phyloP scores from a whole-genome alignment of 2,113 vertebrate species.

The Hyaena hyaena region DNA sequence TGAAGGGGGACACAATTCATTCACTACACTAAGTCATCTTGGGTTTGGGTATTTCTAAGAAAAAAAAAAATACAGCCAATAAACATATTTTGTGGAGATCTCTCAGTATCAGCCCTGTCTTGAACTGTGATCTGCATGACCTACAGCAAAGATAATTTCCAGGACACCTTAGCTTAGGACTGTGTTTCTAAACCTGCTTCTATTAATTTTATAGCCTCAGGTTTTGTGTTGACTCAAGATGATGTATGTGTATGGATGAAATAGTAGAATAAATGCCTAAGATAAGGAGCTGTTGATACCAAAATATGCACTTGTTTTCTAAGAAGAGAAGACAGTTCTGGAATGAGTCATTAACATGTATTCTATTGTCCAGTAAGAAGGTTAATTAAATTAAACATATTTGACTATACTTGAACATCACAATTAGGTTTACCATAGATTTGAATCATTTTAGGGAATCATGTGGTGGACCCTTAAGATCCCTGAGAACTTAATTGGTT shows the following conservation, averaged over 20 bases:
- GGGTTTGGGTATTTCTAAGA: background rate
- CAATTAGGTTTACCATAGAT: background rate
- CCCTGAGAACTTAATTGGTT: background rate
- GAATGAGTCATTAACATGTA: background rate
- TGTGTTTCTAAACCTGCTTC: background rate
- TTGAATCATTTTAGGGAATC: background rate
- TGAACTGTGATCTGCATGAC: background rate
- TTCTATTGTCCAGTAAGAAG: background rate
- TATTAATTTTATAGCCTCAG: background rate
- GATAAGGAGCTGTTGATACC: background rate
- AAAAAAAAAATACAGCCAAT: background rate
- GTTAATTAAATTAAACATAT: background rate
- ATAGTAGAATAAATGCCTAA: background rate
- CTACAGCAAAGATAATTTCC: background rate
- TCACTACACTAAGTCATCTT: background rate
- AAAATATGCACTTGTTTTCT: background rate
- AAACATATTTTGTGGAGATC: background rate
- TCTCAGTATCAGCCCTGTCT: background rate
- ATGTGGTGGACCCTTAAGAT: background rate
- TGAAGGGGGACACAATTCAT: background rate
- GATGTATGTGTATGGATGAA: background rate
- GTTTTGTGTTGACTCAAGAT: background rate
- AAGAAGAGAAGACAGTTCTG: background rate
- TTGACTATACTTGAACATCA: background rate
- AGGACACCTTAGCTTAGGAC: background rate